Evolutionary conservation across 2,888 invertebrate species (phyloP).

Genomic region (Heteromurus nitidus): DNA sequence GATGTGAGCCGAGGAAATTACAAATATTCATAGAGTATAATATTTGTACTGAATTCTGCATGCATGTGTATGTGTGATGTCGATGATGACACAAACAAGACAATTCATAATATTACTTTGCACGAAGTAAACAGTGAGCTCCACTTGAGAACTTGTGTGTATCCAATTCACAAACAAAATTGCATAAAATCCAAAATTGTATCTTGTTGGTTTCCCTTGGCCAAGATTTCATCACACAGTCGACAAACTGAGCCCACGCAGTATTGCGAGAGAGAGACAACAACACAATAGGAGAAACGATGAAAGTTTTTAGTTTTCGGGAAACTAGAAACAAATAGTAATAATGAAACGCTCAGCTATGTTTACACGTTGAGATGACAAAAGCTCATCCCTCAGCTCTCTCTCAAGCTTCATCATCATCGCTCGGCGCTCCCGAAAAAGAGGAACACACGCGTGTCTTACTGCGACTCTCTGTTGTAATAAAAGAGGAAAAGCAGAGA

Average conservation of each 20-base stretch:
- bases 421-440: no score
- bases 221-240: conserved; percentile 3
- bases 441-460: conserved; percentile 21
- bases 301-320: background rate
- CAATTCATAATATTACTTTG: background rate
- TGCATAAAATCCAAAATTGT: background rate
- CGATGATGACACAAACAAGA: no score
- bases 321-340: background rate
- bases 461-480: background rate
- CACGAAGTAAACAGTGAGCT: background rate
- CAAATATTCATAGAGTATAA: no score
- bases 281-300: background rate
- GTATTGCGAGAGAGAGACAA: background rate
- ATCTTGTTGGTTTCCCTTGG: background rate
- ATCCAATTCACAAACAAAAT: no score
- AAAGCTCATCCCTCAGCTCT: no score
- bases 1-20: no score
- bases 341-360: background rate
- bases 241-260: background rate
- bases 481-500: background rate
- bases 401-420: no score
- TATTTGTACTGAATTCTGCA: no score
- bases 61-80: no score
- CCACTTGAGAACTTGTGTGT: no score
- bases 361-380: conserved; percentile 12